These are phyloP conservation scores for Orchestia grillus DNA, from an alignment of 1,140 invertebrate genomes.

Conservation along the genomic window DNA sequence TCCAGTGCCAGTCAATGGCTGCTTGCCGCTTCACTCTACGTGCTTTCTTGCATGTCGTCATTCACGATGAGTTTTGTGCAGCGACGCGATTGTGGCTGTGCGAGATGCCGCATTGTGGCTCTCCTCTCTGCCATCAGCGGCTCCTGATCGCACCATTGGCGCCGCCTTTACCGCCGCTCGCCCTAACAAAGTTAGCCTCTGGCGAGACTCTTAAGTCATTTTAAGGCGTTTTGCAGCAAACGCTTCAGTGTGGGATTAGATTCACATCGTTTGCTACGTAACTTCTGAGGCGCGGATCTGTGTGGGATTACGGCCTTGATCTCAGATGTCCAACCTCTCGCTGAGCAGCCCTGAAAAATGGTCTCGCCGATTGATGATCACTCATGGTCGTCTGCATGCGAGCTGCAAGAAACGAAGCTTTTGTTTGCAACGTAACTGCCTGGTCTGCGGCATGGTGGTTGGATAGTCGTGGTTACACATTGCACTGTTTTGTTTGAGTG, in stretches of 20 bases:
- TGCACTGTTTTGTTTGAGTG: not conserved
- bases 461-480: not conserved
- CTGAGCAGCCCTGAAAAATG: not conserved
- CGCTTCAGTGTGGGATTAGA: not conserved
- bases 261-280: conserved; percentile 40
- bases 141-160: not conserved
- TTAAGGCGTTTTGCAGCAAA: conserved; percentile 25
- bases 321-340: not conserved
- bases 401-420: not conserved
- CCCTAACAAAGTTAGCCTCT: not conserved
- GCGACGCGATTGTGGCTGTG: not conserved
- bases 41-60: not conserved
- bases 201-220: not conserved
- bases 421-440: not conserved
- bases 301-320: not conserved
- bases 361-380: not conserved
- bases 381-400: not conserved
- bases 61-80: not conserved
- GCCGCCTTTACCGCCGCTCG: not conserved
- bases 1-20: not conserved
- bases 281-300: conserved; percentile 27
- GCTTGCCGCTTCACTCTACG: not conserved
- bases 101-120: not conserved
- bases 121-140: not conserved
- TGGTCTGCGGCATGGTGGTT: not conserved